Conservation (phyloP, 2,113 vertebrate genomes). For the Takifugu bimaculatus region DNA sequence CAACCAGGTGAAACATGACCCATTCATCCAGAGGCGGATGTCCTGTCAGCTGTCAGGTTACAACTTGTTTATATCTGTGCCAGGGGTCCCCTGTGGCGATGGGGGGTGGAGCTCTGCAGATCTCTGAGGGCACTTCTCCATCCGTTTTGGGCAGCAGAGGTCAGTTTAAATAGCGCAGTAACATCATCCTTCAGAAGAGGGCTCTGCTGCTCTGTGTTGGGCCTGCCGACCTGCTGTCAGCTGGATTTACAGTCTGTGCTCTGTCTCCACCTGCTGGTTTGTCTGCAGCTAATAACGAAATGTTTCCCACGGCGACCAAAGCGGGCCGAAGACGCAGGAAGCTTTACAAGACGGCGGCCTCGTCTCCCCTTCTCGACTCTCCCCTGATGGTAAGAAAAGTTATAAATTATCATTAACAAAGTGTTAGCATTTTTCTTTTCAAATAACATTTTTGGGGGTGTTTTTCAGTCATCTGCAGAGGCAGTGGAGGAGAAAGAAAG, state of each 20-base stretch:
- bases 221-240: no score
- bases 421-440: no score
- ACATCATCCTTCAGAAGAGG: neutral
- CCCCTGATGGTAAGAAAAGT: constrained; percentile 39
- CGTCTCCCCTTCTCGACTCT: constrained; percentile 72
- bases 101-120: constrained; percentile 78
- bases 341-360: constrained; percentile 76
- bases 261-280: neutral
- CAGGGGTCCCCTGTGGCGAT: constrained; percentile 57
- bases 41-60: neutral
- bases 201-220: neutral
- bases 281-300: constrained; percentile 78
- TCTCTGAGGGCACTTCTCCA: constrained; percentile 84
- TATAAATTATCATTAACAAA: neutral
- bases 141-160: constrained; percentile 82
- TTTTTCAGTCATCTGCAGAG: constrained; percentile 64
- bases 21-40: no score
- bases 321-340: constrained; percentile 79
- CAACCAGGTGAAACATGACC: constrained; percentile 25
- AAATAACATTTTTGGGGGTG: neutral
- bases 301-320: constrained; percentile 60
- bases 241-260: neutral
- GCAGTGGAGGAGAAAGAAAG: constrained; percentile 80
- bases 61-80: neutral
- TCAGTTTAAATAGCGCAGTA: constrained; percentile 35